Evolutionary conservation across 2,113 vertebrate species (phyloP).

Genomic region (Bungarus multicinctus): DNA sequence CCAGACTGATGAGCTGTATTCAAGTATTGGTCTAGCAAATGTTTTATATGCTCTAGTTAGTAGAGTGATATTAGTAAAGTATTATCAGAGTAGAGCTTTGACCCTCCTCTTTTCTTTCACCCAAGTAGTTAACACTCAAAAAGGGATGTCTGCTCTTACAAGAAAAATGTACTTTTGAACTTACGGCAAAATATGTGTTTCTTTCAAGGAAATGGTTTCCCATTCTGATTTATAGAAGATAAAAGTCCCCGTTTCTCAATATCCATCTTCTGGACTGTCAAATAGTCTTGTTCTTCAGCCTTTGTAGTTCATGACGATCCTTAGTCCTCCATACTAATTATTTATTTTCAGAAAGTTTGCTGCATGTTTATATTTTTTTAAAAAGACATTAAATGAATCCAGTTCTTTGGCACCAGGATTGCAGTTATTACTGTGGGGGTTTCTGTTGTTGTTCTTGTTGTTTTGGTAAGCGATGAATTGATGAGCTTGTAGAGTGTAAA

Average conservation of each 20-base stretch:
- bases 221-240: background rate
- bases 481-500: background rate
- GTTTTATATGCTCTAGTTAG: too few species aligned
- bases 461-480: background rate
- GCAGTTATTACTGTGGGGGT: background rate
- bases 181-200: background rate
- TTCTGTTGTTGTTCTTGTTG: background rate
- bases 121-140: background rate
- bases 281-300: background rate
- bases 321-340: background rate
- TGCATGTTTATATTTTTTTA: background rate
- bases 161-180: background rate
- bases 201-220: background rate
- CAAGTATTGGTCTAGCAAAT: too few species aligned
- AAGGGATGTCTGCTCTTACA: background rate
- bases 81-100: too few species aligned
- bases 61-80: too few species aligned
- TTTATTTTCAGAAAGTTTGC: background rate
- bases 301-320: background rate
- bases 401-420: background rate
- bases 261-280: background rate
- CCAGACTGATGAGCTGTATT: too few species aligned
- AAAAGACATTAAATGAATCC: constrained; percentile 3
- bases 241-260: background rate
- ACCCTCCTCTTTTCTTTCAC: background rate